These are phyloP conservation scores for Ceriagrion tenellum DNA, from an alignment of 2,888 invertebrate genomes.

Conservation along the genomic window DNA sequence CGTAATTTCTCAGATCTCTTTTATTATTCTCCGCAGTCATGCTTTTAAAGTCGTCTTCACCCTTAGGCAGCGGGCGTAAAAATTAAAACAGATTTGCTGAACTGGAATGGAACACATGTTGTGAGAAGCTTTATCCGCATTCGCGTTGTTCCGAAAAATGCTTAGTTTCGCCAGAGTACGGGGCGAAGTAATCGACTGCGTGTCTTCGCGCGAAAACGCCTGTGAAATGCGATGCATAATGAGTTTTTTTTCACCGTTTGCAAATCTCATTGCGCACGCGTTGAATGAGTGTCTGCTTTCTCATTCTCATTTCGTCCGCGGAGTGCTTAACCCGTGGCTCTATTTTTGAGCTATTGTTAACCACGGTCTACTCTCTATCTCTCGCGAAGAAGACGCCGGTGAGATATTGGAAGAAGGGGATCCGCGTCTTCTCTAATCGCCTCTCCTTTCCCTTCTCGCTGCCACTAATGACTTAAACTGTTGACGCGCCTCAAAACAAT, in stretches of 20 bases:
- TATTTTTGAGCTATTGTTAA: neutral
- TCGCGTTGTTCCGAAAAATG: too few species aligned
- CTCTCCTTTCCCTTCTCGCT: conserved; percentile 13
- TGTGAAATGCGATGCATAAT: too few species aligned
- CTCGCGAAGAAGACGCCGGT: neutral
- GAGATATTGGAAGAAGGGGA: neutral
- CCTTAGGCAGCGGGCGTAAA: too few species aligned
- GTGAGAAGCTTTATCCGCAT: too few species aligned
- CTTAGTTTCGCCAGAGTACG: too few species aligned
- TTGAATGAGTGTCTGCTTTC: neutral
- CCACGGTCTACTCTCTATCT: neutral
- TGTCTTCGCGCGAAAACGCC: too few species aligned
- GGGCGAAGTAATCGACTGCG: neutral
- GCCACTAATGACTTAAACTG: conserved; percentile 39
- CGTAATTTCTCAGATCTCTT: too few species aligned
- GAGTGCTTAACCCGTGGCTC: neutral
- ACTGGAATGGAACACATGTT: too few species aligned
- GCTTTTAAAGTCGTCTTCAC: too few species aligned
- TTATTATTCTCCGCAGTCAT: too few species aligned
- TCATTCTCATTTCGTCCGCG: neutral
- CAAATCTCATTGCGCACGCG: neutral
- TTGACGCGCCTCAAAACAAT: conserved; percentile 30
- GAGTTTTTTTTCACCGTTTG: neutral
- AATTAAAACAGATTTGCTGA: too few species aligned
- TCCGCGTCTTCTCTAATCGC: conserved; percentile 22